These are phyloP conservation scores for Turnix velox DNA, from an alignment of 2,113 vertebrate genomes.

Conservation along the genomic window DNA sequence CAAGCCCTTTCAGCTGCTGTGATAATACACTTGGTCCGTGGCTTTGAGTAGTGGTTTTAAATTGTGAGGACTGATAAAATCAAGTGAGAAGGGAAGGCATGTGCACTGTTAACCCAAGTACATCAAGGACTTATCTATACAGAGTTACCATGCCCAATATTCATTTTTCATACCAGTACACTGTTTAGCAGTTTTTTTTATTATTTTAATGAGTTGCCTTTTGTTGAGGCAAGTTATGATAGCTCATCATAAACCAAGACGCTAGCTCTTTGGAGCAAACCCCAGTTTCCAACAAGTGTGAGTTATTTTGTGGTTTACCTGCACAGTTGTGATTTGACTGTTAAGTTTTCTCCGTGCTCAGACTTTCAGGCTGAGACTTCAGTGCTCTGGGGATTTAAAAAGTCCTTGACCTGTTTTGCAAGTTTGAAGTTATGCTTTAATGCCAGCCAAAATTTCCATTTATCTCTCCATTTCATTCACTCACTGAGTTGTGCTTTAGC, in stretches of 20 bases:
- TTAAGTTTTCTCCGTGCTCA: not conserved
- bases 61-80: not conserved
- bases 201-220: not conserved
- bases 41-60: not conserved
- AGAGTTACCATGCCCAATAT: not conserved
- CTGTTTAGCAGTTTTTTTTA: not conserved
- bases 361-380: not conserved
- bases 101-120: not conserved
- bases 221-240: not conserved
- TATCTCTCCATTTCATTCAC: not conserved
- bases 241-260: not conserved
- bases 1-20: not conserved
- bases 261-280: not conserved
- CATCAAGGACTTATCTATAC: not conserved
- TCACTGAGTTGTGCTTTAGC: not conserved
- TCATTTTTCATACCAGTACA: not conserved
- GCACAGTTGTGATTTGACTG: not conserved
- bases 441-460: not conserved
- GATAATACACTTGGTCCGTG: not conserved
- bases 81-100: not conserved
- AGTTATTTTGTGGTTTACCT: not conserved
- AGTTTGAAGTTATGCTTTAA: not conserved
- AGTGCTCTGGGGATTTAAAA: not conserved
- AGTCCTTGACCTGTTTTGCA: not conserved
- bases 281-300: not conserved